Conservation (phyloP, 2,113 vertebrate genomes). For the Trochalopteron elliotii region DNA sequence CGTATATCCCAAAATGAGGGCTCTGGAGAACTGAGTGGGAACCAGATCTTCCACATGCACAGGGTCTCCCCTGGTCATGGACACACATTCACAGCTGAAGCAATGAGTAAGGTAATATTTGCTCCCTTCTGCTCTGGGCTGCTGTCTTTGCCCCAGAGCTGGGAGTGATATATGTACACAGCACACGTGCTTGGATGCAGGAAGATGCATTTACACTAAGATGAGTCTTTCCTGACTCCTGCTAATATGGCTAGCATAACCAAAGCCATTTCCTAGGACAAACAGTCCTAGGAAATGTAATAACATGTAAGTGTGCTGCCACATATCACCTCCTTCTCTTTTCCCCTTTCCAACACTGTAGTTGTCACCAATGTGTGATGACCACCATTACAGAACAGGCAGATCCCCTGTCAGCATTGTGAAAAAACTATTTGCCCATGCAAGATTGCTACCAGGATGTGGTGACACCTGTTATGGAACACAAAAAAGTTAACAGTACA, state of each 20-base stretch:
- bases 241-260: not conserved
- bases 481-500: not conserved
- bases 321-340: not conserved
- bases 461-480: not conserved
- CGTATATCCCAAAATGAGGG: not conserved
- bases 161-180: not conserved
- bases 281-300: not conserved
- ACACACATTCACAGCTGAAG: not conserved
- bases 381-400: accelerated
- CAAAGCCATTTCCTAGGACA: not conserved
- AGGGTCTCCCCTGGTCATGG: not conserved
- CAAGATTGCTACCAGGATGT: not conserved
- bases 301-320: not conserved
- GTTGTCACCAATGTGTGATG: not conserved
- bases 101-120: not conserved
- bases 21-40: not conserved
- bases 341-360: not conserved
- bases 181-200: not conserved
- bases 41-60: not conserved
- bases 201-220: not conserved
- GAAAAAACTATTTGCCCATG: not conserved
- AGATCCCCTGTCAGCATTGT: not conserved
- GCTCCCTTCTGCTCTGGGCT: not conserved
- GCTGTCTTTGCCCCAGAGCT: not conserved
- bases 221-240: not conserved